Conservation (phyloP, 1,140 invertebrate species). For the Eriocheir sinensis region DNA sequence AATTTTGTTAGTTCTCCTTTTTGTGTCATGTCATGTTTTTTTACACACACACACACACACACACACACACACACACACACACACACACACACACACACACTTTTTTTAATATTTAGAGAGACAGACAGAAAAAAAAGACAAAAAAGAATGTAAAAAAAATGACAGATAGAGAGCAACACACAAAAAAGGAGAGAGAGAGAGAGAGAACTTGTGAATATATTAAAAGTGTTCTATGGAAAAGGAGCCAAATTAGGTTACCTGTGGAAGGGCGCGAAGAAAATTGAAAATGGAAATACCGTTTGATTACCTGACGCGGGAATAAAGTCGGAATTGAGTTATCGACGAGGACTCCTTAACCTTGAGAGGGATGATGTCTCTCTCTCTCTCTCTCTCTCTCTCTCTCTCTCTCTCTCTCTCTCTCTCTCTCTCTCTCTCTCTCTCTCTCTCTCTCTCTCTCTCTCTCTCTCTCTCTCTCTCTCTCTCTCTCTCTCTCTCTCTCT, state of each 20-base stretch:
- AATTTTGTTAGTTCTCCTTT: too few relatives aligned
- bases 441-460: neutral
- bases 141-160: neutral
- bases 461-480: neutral
- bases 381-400: conserved; percentile 54
- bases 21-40: too few relatives aligned
- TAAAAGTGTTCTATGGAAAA: neutral
- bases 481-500: neutral
- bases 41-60: neutral
- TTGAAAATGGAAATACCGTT: too few relatives aligned
- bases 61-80: conserved; percentile 12
- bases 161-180: too few relatives aligned
- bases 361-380: neutral
- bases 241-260: too few relatives aligned
- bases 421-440: conserved; percentile 53
- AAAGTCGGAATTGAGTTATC: neutral
- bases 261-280: too few relatives aligned
- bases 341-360: neutral
- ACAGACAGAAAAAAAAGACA: too few relatives aligned
- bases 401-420: conserved; percentile 54
- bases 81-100: conserved; percentile 12
- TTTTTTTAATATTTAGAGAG: neutral
- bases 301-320: neutral
- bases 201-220: neutral
- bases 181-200: too few relatives aligned